Evolutionary conservation across 1,140 invertebrate species (phyloP).

Genomic region (Habropoda laboriosa): DNA sequence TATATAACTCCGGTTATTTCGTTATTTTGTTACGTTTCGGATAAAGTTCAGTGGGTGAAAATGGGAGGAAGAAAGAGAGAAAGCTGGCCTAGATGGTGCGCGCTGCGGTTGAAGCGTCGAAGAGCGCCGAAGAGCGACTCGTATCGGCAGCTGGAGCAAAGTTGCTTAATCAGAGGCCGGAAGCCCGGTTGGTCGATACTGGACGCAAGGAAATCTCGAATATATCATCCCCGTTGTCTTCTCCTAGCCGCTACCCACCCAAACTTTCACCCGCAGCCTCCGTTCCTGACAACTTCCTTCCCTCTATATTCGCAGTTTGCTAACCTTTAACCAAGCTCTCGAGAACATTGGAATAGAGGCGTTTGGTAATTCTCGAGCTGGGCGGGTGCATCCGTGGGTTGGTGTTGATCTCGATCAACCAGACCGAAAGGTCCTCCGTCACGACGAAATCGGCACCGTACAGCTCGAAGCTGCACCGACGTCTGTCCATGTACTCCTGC

Average conservation of each 20-base stretch:
- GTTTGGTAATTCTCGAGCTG: slow-evolving; percentile 91
- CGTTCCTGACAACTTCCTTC: slow-evolving; percentile 28
- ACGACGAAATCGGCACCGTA: slow-evolving; percentile 97
- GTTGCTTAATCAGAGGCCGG: slow-evolving; percentile 41
- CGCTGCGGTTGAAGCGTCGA: too few relatives aligned
- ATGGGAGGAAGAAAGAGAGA: too few relatives aligned
- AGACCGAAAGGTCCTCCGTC: slow-evolving; percentile 92
- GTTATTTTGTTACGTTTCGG: too few relatives aligned
- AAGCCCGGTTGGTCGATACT: slow-evolving; percentile 12
- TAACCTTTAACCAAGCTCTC: slow-evolving; percentile 94
- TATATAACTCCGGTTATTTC: too few relatives aligned
- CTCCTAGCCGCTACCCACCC: not conserved
- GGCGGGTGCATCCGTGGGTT: slow-evolving; percentile 90
- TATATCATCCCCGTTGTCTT: slow-evolving; percentile 8
- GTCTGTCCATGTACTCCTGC: slow-evolving; percentile 88
- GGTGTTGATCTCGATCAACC: slow-evolving; percentile 97
- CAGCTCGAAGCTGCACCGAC: slow-evolving; percentile 92
- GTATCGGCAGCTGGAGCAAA: not conserved
- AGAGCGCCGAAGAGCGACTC: too few relatives aligned
- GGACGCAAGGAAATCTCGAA: not conserved
- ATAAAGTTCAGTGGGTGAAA: too few relatives aligned
- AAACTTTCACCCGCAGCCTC: slow-evolving; percentile 31
- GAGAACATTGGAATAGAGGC: slow-evolving; percentile 90
- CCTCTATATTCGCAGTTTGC: slow-evolving; percentile 2
- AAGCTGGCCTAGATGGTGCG: too few relatives aligned